Base-by-base conservation (phyloP, 2,797 vertebrate genomes). In the Pempheris klunzingeri region DNA sequence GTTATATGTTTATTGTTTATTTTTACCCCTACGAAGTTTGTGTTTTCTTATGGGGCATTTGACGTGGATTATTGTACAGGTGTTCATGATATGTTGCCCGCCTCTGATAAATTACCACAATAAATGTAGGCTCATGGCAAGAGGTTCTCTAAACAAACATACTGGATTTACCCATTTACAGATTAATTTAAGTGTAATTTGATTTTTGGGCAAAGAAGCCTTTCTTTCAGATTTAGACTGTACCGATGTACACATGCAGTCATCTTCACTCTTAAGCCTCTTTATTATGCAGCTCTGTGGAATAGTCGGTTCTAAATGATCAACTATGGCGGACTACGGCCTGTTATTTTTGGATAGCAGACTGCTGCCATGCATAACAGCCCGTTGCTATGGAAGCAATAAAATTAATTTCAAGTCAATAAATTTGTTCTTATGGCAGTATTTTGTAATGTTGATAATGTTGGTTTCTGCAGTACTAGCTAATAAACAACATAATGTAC, bases 201-300 rank as follows among this genome's bases (percentile, higher is more conserved):
- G n/a, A n/a, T n/a, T n/a, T n/a, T 20, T 64, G 20, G 53, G 65
- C 17, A 70, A 66, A 74, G 52, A 46, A 32, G 18, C 47, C 20
- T 38, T 49, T 18, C 36, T 13, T 2, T 44, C 44, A 46, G 7
- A 38, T 32, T 50, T 10, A 18, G 26, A 38, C 38, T 12, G 28
- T 14, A 18, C 15, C 3, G 34, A 55, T 52, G 52, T 49, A 47
- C 20, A 55, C 46, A 53, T 38, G 41, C 22, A 44, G 61, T 15
- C 63, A 32, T 30, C 24, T 52, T 52, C 46, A 7, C 26, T 28
- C 15, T 18, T 47, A 60, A 32, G 22, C 36, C n/a, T n/a, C n/a
- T n/a, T n/a, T n/a, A n/a, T n/a, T n/a, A n/a, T n/a, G n/a, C n/a
- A n/a, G n/a, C n/a, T n/a, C n/a, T n/a, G n/a, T n/a, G n/a, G n/a